Base-by-base conservation (phyloP, 2,888 invertebrate genomes). In the Protodeltote pygarga region DNA sequence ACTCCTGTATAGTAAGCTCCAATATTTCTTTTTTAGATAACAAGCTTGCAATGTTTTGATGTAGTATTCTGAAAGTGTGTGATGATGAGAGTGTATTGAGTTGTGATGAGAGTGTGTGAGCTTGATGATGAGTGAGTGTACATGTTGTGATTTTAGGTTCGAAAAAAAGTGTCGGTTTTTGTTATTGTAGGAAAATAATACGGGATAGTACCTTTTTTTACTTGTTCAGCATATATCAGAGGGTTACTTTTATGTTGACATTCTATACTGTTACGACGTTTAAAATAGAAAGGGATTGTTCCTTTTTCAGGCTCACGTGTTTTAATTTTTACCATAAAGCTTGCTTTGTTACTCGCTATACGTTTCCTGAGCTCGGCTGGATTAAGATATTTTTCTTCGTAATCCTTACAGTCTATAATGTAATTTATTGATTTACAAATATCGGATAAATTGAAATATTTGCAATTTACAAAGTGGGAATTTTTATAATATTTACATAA, bases 41-140 rank as follows among this genome's bases (percentile, higher is more conserved):
- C 2, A 37, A 2, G 31, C 31, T 31, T 8, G 33, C 33, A 1
- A 33, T 33, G 15, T 44, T 35, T 35, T 35, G 35, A 10, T 44
- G 35, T 2, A 29, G 6, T 20, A 38, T 25, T 25, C 1, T 35
- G 6, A 35, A 25, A 19, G 3, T 2, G n/a, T 33, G 33, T n/a
- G 13, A 25, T 25, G n/a, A n/a, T n/a, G n/a, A n/a, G n/a, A n/a
- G n/a, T n/a, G n/a, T n/a, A n/a, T n/a, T n/a, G n/a, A n/a, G n/a
- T n/a, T n/a, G n/a, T n/a, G n/a, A n/a, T n/a, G n/a, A n/a, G n/a
- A n/a, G n/a, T n/a, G n/a, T n/a, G n/a, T n/a, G n/a, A n/a, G n/a
- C n/a, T n/a, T n/a, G n/a, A n/a, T n/a, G n/a, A n/a, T n/a, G n/a
- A n/a, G n/a, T n/a, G n/a, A n/a, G n/a, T n/a, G n/a, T n/a, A n/a